Evolutionary conservation across 2,113 vertebrate species (phyloP), one percentile per base, ranked within the genome.

Genomic region (Oreotrochilus melanogaster): DNA sequence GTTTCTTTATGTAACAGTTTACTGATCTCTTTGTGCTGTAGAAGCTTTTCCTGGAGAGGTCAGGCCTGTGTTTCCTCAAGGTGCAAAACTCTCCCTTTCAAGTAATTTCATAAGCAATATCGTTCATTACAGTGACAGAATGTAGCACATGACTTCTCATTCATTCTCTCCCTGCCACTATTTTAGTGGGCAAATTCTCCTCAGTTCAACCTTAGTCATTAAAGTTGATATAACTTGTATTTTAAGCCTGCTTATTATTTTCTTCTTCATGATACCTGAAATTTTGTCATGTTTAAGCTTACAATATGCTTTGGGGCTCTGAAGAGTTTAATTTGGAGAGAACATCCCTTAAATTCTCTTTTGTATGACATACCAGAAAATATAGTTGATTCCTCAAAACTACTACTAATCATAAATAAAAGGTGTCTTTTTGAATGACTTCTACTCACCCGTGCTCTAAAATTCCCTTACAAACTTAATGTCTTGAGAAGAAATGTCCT

Each of bases 141-240:
- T 19, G 42, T 33, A 76, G 37, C 54, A 47, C 14, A 31, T 0
- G 0, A 33, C 11, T 51, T 75, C 43, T 35, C 28, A n/a, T 65
- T 85, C 75, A 19, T 30, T 73, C 42, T 86, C 10, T 79, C n/a
- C 16, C 11, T 13, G 12, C 10, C 64, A 48, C 17, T 31, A 24
- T 65, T 86, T 80, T 56, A 54, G 28, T 43, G 43, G 23, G 6
- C 28, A 79, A 47, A 67, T 3, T 7, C 9, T 70, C 67, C 15
- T 37, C 39, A 61, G 33, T 80, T 79, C 56, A 70, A n/a, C 15
- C 12, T 15, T 35, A 73, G 21, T n/a, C 11, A 30, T 79, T 65
- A 65, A 76, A 78, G 37, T 54, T 0, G 1, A 47, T 57, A 56
- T 9, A 70, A 54, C 14, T 24, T 14, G 31, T 64, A 25, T 56